phyloP scores from a whole-genome alignment of 2,113 vertebrate species.

The Ia io region DNA sequence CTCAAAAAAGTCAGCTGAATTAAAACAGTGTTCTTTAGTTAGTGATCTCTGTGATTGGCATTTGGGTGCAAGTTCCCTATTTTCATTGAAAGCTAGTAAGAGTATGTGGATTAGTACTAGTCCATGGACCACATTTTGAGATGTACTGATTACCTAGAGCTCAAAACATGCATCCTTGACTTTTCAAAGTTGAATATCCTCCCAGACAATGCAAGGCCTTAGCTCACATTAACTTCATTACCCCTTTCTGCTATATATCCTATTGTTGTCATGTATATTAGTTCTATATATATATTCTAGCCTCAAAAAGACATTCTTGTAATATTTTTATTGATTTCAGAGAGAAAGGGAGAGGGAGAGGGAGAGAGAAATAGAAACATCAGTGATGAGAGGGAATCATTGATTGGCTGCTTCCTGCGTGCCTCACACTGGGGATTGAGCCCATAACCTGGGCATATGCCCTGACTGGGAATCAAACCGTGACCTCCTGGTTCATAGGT shows the following conservation, averaged over 20 bases:
- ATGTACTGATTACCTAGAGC: neutral
- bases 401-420: too few species aligned
- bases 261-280: neutral
- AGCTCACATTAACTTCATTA: neutral
- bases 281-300: neutral
- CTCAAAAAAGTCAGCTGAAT: neutral
- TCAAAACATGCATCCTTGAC: neutral
- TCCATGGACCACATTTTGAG: neutral
- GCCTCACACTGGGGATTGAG: too few species aligned
- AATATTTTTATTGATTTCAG: too few species aligned
- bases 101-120: neutral
- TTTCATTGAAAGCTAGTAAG: neutral
- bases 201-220: neutral
- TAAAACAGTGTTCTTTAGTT: neutral
- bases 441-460: too few species aligned
- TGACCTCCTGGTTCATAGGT: too few species aligned
- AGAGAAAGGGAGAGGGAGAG: too few species aligned
- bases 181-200: neutral
- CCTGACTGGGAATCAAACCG: too few species aligned
- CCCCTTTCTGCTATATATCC: neutral
- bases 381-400: too few species aligned
- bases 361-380: too few species aligned
- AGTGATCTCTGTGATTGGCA: neutral
- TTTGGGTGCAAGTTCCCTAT: neutral
- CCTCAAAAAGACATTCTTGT: neutral